Evolutionary conservation across 2,113 vertebrate genomes (phyloP), one percentile per base, ranked within the genome.

Genomic region (Larimichthys polyactis): DNA sequence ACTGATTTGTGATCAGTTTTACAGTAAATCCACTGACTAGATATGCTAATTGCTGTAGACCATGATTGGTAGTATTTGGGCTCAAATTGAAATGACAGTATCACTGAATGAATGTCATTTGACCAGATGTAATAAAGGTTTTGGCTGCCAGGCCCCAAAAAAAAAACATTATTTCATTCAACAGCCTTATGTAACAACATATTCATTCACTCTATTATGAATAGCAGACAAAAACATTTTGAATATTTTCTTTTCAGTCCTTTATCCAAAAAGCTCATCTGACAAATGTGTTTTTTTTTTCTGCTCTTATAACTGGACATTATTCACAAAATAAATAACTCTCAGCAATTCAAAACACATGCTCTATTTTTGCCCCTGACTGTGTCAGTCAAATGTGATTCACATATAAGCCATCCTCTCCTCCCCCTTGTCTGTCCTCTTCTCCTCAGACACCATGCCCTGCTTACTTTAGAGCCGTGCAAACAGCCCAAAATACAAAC

Each of bases 401-500:
- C 32, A 78, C 60, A 74, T 52, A 70, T 11, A 59, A 70, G 0
- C 48, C 15, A 75, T 48, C 48, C 22, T 67, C n/a, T 71, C 67
- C 29, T 68, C 20, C 60, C 6, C 52, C 36, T 40, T 64, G n/a
- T 17, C 62, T 48, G 66, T 48, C 29, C 20, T 48, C 12, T 27
- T 49, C 46, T 71, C 40, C 75, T 79, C 71, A 83, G 58, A 72
- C 78, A 70, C 22, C 16, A 20, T 57, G 4, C 22, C n/a, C 54
- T 75, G 71, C 75, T 87, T 87, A 80, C 78, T 87, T 82, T 83
- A 59, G 79, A 86, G 79, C 75, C 57, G 67, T 63, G 81, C 58
- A 65, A 81, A 83, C 83, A 74, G 49, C 62, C 82, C 44, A 81
- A 87, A 82, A 85, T 57, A 90, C 81, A 89, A 91, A 87, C 81